Base-by-base conservation (phyloP, 2,113 vertebrate genomes). In the Perca schrenkii region DNA sequence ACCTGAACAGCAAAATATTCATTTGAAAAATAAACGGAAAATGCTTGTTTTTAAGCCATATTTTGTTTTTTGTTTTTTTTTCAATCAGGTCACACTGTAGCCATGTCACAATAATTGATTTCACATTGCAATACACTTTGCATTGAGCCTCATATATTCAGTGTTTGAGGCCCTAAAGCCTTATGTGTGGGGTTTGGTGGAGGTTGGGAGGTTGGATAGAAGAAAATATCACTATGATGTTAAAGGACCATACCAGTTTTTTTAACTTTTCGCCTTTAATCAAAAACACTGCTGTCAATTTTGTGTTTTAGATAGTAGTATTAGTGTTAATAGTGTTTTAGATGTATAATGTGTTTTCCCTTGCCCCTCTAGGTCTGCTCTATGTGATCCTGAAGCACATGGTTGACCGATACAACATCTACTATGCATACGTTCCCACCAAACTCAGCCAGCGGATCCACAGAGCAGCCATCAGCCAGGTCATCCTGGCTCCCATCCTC, bases 371-470 rank as follows among this genome's bases (percentile, higher is more conserved):
- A 99, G 98, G 98, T 40, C 92, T 99, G 79, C 94, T 99, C 16
- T 99, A 99, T 84, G 93, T 97, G 88, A 95, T 97, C 80, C 95
- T 99, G 89, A 99, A 99, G 89, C 98, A 99, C 91, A 86, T 99
- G 96, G 97, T 98, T 0, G 98, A 99, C 92, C 95, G 98, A 19
- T 99, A 99, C 79, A 99, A 99, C 88, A 98, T 99, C 88, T 99
- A 99, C 94, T 99, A 99, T 0, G 97, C 98, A 75, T 99, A 97
- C 6, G 93, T 97, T 4, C 98, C 98, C 86, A 98, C 97, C 89
- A 99, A 97, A 66, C 96, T 99, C 83, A 99, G 94, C 85, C 97
- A 97, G 87, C 95, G 94, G 72, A 97, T 99, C 90, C 98, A 99
- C 31, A 77, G 94, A 0, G 97, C 98, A 0, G 98, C 97, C 3